A percentile compares a stretch with the other conserved stretches of the same genome.
Conservation (phyloP, 2,113 vertebrate species). For the Prochilodus magdalenae region DNA sequence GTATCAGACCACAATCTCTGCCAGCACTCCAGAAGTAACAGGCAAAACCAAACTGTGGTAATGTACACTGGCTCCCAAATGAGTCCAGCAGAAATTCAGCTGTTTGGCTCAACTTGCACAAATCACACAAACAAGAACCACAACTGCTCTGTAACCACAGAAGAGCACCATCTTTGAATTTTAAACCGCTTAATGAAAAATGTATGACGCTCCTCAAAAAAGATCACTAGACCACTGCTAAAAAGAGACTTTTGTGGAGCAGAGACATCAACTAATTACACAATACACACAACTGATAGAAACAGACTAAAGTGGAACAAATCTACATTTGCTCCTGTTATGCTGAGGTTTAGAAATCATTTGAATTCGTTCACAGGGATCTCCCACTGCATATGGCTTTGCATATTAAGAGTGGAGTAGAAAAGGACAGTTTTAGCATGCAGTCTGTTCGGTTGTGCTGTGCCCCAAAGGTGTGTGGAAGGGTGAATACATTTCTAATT, state of each 20-base stretch:
- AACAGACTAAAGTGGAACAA: not conserved
- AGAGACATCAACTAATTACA: not conserved
- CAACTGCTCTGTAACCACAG: not conserved
- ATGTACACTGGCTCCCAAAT: not conserved
- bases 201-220: not conserved
- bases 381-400: not conserved
- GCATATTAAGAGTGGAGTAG: not conserved
- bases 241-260: not conserved
- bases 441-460: not conserved
- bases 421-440: constrained; percentile 17
- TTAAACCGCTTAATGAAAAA: constrained; percentile 12
- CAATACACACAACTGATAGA: not conserved
- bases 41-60: not conserved
- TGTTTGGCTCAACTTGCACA: not conserved
- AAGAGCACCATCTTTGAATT: not conserved
- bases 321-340: not conserved
- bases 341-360: not conserved
- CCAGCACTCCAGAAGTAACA: not conserved
- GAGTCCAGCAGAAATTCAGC: not conserved
- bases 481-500: constrained; percentile 28
- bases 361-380: not conserved
- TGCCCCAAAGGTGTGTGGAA: constrained; percentile 5
- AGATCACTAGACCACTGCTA: not conserved
- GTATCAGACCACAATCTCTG: not conserved
- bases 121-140: not conserved